Conservation (phyloP, 2,797 vertebrate genomes). For the Ambastaia sidthimunki region DNA sequence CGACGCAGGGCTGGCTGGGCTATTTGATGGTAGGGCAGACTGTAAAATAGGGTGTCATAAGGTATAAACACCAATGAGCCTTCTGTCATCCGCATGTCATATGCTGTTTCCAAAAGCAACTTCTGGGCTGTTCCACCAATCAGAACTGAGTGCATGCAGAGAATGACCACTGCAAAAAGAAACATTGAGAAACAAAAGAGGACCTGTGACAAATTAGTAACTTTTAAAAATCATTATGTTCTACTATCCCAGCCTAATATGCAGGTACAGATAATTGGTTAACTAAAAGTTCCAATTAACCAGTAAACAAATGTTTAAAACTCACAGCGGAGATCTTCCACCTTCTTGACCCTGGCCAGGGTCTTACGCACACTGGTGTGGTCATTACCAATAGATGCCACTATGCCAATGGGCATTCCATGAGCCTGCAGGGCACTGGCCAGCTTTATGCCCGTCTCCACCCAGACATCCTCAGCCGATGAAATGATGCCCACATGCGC, state of each 20-base stretch:
- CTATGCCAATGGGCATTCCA: conserved; percentile 81
- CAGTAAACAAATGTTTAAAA: conserved; percentile 25
- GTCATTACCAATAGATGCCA: conserved; percentile 77
- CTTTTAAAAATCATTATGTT: too few relatives aligned
- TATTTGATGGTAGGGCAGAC: conserved; percentile 77
- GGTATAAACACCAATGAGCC: conserved; percentile 81
- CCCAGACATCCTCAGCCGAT: conserved; percentile 86
- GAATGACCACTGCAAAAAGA: conserved; percentile 75
- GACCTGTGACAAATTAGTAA: neutral
- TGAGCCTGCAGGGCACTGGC: conserved; percentile 79
- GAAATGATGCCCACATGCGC: conserved; percentile 86
- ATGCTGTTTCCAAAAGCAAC: conserved; percentile 78
- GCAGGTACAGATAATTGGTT: neutral
- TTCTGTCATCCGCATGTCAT: conserved; percentile 80
- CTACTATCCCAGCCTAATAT: neutral
- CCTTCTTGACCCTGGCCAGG: conserved; percentile 77
- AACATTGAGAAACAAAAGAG: neutral
- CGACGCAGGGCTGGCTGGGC: conserved; percentile 69
- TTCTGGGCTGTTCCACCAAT: conserved; percentile 77
- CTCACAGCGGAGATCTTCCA: conserved; percentile 81
- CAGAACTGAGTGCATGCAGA: conserved; percentile 85
- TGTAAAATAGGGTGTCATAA: conserved; percentile 83
- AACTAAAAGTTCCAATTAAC: neutral
- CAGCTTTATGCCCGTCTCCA: conserved; percentile 83
- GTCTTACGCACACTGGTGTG: conserved; percentile 73